Evolutionary conservation across 2,797 vertebrate genomes (phyloP).

Genomic region (Sebastes vulpes): DNA sequence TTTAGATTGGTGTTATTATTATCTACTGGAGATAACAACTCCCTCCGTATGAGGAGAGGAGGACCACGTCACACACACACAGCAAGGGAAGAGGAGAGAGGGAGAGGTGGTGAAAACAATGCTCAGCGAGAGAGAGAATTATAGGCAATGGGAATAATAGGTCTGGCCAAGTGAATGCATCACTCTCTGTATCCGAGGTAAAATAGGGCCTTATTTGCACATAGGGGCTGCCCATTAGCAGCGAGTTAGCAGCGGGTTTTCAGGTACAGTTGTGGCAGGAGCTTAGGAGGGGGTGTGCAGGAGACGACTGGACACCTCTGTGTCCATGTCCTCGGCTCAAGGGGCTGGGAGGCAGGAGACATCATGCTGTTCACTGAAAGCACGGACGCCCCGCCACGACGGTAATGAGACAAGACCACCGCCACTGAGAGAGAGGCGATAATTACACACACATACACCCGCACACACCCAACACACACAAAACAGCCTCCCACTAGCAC

Average conservation of each 20-base stretch:
- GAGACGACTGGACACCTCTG: constrained; percentile 50
- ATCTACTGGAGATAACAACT: constrained; percentile 63
- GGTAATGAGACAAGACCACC: constrained; percentile 89
- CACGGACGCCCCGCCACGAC: constrained; percentile 82
- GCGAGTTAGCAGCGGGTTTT: constrained; percentile 54
- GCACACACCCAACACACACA: constrained; percentile 28
- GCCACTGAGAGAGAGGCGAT: constrained; percentile 78
- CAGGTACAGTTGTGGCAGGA: constrained; percentile 43
- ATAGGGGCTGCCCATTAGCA: constrained; percentile 63
- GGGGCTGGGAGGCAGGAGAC: constrained; percentile 46
- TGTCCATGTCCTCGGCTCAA: constrained; percentile 52
- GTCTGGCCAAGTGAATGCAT: constrained; percentile 48
- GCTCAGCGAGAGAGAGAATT: constrained; percentile 44
- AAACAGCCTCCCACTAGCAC: not conserved
- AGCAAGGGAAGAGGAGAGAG: constrained; percentile 11
- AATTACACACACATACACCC: constrained; percentile 81
- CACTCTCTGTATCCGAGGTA: constrained; percentile 33
- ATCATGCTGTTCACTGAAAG: constrained; percentile 73
- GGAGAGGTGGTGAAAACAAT: constrained; percentile 39
- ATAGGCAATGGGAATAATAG: constrained; percentile 63
- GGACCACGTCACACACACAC: not conserved
- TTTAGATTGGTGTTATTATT: constrained; percentile 63
- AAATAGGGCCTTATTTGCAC: constrained; percentile 59
- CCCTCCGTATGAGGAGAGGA: constrained; percentile 39
- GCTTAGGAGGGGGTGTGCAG: constrained; percentile 7